Conservation (phyloP, 2,113 vertebrate species). For the Mormyrus iriodes region DNA sequence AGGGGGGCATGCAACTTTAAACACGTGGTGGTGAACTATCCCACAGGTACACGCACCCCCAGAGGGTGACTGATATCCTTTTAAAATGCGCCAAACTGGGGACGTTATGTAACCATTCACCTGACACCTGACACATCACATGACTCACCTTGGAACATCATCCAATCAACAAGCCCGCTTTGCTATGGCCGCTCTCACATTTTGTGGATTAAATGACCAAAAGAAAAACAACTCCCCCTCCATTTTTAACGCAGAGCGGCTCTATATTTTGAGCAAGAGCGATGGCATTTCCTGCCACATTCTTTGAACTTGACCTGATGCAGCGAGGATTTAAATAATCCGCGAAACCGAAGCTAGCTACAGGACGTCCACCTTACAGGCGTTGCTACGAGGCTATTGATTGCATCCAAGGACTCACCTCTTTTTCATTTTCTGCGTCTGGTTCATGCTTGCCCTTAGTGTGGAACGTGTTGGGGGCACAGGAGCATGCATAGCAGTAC, state of each 20-base stretch:
- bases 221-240: not conserved
- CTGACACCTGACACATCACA: not conserved
- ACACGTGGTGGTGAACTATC: not conserved
- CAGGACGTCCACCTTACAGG: not conserved
- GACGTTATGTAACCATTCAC: not conserved
- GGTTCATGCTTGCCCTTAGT: not conserved
- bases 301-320: not conserved
- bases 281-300: not conserved
- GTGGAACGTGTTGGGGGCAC: not conserved
- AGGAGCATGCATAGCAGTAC: too few species aligned
- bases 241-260: not conserved
- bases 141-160: not conserved
- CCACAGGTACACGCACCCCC: not conserved
- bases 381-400: not conserved
- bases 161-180: not conserved
- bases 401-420: not conserved
- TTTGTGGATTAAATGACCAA: not conserved
- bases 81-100: not conserved
- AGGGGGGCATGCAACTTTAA: not conserved
- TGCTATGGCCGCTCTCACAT: not conserved
- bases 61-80: too few species aligned
- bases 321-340: not conserved
- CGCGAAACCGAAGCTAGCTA: not conserved
- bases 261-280: not conserved
- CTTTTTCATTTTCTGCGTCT: not conserved